These are phyloP conservation scores for Gymnothorax javanicus DNA, from an alignment of 2,797 vertebrate species.

Conservation along the genomic window DNA sequence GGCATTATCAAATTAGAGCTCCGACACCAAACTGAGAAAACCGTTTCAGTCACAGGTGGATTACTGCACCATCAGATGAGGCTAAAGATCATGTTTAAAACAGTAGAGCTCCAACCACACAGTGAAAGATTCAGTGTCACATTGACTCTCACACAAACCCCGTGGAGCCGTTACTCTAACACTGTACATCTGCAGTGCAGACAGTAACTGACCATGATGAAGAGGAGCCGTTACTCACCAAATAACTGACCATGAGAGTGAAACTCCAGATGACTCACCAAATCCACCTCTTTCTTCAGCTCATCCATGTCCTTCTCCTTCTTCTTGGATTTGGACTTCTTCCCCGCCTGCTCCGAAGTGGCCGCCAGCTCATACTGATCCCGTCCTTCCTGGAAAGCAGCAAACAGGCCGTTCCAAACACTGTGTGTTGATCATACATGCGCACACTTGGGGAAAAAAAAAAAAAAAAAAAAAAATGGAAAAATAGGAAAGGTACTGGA, in stretches of 20 bases:
- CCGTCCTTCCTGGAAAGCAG: slow-evolving; percentile 78
- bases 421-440: no score
- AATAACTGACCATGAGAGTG: no score
- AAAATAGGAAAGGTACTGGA: no score
- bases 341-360: slow-evolving; percentile 81
- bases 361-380: slow-evolving; percentile 93
- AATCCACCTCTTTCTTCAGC: slow-evolving; percentile 90
- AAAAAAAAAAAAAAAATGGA: no score
- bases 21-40: neutral
- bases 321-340: slow-evolving; percentile 69
- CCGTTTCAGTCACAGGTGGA: neutral
- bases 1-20: neutral
- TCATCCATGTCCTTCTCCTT: slow-evolving; percentile 88
- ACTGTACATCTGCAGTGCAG: no score
- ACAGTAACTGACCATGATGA: no score
- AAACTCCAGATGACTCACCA: slow-evolving; percentile 73
- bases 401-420: neutral
- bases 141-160: no score
- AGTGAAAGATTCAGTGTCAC: no score
- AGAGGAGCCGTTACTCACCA: no score
- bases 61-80: neutral
- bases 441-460: no score
- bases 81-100: neutral
- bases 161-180: no score
- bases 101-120: no score